Conservation (phyloP, 2,888 invertebrate genomes). For the Eupithecia centaureata region DNA sequence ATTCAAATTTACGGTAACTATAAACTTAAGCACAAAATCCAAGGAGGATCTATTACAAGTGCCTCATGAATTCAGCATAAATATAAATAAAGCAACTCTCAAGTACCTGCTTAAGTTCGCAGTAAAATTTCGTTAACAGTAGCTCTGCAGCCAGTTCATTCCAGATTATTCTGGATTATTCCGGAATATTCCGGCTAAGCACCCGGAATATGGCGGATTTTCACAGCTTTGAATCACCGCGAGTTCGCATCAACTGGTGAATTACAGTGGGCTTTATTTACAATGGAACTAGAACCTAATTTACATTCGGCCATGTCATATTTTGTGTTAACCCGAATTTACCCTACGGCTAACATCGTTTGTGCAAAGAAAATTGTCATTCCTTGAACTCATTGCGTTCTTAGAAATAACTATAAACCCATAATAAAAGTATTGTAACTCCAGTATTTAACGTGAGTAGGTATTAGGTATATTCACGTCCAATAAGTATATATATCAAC, state of each 20-base stretch:
- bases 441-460: too few relatives aligned
- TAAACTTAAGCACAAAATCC: neutral
- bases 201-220: slow-evolving; percentile 56
- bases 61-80: slow-evolving; percentile 14
- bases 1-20: neutral
- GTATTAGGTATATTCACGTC: too few relatives aligned
- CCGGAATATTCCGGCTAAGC: slow-evolving; percentile 55
- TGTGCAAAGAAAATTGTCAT: neutral
- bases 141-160: slow-evolving; percentile 46
- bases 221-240: slow-evolving; percentile 51
- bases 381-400: too few relatives aligned
- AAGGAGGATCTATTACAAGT: slow-evolving; percentile 3
- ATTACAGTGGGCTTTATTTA: slow-evolving; percentile 34
- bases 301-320: neutral
- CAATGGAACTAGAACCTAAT: slow-evolving; percentile 11
- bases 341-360: neutral
- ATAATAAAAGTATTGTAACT: too few relatives aligned
- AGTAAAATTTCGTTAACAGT: slow-evolving; percentile 54
- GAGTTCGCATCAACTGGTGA: slow-evolving; percentile 44
- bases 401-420: too few relatives aligned
- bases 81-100: slow-evolving; percentile 16
- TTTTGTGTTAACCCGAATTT: neutral
- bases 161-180: slow-evolving; percentile 49
- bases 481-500: too few relatives aligned
- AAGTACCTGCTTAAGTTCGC: slow-evolving; percentile 35